Conservation (phyloP, 2,113 vertebrate species). For the Rhea americana region DNA sequence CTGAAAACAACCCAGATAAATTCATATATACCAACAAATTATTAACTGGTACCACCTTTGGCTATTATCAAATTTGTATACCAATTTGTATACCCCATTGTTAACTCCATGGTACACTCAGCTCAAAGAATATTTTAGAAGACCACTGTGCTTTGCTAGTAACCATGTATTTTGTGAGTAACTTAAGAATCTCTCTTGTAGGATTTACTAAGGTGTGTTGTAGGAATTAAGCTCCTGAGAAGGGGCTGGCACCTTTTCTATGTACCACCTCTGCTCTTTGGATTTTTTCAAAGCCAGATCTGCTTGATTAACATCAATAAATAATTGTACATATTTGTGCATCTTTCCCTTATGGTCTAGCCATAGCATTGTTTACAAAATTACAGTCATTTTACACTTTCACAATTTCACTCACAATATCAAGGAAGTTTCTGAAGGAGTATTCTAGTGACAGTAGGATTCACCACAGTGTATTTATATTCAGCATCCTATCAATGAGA, state of each 20-base stretch:
- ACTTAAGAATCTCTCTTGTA: neutral
- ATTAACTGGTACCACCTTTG: neutral
- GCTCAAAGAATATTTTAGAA: neutral
- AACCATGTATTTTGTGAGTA: neutral
- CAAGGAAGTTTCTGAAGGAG: neutral
- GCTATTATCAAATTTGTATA: neutral
- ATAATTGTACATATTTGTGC: neutral
- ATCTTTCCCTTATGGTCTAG: neutral
- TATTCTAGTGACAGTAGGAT: neutral
- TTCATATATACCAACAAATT: neutral
- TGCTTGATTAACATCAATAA: neutral
- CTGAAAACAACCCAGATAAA: neutral
- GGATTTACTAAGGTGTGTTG: neutral
- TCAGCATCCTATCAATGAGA: neutral
- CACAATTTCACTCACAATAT: neutral
- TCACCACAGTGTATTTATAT: neutral
- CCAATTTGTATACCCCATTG: neutral
- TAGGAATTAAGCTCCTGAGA: neutral
- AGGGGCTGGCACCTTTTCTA: neutral
- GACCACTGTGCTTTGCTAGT: neutral
- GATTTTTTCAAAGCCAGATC: neutral
- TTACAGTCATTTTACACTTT: neutral
- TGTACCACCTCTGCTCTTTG: neutral
- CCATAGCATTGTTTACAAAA: neutral
- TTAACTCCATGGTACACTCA: neutral